Evolutionary conservation across 2,888 invertebrate genomes (phyloP), one percentile per base, ranked within the genome.

Genomic region (Mythimna albipuncta): DNA sequence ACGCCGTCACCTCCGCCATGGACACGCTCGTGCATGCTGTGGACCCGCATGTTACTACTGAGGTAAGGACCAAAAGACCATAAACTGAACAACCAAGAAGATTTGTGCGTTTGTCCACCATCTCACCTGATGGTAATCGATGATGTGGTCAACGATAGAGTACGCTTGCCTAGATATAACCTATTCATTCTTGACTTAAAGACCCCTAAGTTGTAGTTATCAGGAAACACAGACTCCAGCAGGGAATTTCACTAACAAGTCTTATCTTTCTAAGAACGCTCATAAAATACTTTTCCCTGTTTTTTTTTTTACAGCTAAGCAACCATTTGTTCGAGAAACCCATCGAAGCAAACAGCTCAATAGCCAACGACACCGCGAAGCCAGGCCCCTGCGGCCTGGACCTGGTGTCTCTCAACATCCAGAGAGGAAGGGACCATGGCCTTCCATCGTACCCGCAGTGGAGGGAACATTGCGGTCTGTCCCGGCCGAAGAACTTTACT

Each of bases 391-490:
- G 97, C 84, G 98, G 98, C 0, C 95, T 99, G 72, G 99, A 99
- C 95, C 95, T 99, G 88, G 98, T 98, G 0, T 98, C 99, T 0
- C 95, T 99, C 78, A 98, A 99, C 93, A 98, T 99, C 87, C 99
- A 99, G 93, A 97, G 99, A 52, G 99, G 99, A 0, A 94, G 99
- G 1, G 99, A 99, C 95, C 99, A 99, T 91, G 99, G 99, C 0
- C 94, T 99, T 72, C 98, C 98, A 0, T 94, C 98, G 0, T 99
- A 99, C 93, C 97, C 97, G 0, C 96, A 96, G 50, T 99, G 98
- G 97, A 95, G 99, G 64, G 96, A 97, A 71, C 97, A 97, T 88
- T 99, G 99, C 86, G 97, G 98, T 0, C 94, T 99, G 61, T 91
- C 96, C 0, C 93, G 96, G 26, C 97, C 97, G 0, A 94, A 89